These are phyloP conservation scores for Proctacanthus coquilletti DNA, from an alignment of 1,140 invertebrate genomes.

Conservation along the genomic window DNA sequence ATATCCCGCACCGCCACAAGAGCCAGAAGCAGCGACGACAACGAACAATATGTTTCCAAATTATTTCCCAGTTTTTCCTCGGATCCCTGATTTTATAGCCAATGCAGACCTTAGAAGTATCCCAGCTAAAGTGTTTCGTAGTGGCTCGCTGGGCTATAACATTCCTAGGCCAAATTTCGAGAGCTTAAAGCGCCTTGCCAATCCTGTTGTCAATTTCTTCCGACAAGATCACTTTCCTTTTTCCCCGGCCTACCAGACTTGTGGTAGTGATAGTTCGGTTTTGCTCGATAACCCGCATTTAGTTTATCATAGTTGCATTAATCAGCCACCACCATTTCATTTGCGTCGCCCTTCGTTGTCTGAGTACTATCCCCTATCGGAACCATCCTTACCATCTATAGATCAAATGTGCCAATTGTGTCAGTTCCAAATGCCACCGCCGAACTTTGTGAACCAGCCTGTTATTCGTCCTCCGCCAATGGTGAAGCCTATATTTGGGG, in stretches of 20 bases:
- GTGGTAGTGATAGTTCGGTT: too few species aligned
- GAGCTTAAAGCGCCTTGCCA: slow-evolving; percentile 24
- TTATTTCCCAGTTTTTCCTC: too few species aligned
- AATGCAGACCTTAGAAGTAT: background rate
- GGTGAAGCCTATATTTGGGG: too few species aligned
- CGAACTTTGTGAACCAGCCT: slow-evolving; percentile 22
- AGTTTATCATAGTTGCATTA: background rate
- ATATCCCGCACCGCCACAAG: too few species aligned
- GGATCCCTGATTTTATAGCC: too few species aligned
- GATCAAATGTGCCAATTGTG: background rate
- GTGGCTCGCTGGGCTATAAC: background rate
- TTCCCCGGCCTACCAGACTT: too few species aligned
- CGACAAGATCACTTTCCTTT: slow-evolving; percentile 12
- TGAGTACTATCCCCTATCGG: slow-evolving; percentile 18
- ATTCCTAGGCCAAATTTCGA: slow-evolving; percentile 16
- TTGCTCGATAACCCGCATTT: too few species aligned
- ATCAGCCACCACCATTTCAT: background rate
- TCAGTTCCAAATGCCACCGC: slow-evolving; percentile 19
- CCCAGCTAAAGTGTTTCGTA: background rate
- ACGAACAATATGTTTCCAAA: too few species aligned
- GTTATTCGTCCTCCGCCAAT: slow-evolving; percentile 21
- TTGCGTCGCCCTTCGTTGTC: slow-evolving; percentile 19
- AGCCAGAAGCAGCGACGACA: too few species aligned
- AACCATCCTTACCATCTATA: slow-evolving; percentile 18
- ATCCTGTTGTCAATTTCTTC: slow-evolving; percentile 27